Evolutionary conservation across 2,888 invertebrate genomes (phyloP).

Genomic region (Ephialtes manifestator): DNA sequence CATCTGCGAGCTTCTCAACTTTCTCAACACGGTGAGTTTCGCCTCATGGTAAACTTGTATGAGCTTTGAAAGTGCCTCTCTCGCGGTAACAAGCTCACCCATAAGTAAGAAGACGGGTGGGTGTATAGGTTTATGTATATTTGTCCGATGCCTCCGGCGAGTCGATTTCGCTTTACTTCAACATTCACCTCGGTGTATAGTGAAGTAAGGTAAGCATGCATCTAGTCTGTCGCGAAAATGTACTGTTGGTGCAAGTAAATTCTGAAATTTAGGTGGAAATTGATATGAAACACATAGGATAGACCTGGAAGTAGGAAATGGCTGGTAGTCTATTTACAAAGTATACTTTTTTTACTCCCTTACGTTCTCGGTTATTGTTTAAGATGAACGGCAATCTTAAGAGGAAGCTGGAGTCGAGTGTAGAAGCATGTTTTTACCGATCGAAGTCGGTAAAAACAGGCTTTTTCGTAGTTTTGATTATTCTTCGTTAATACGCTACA

Average conservation of each 20-base stretch:
- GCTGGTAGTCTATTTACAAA: background rate
- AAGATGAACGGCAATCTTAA: background rate
- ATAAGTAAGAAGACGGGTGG: background rate
- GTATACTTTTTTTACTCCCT: background rate
- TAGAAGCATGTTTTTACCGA: too few species aligned
- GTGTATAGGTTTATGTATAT: conserved; percentile 36
- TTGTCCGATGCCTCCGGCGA: conserved; percentile 30
- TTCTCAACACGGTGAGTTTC: conserved; percentile 90
- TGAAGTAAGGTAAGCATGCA: background rate
- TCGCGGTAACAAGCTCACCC: conserved; percentile 5
- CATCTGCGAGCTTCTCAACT: conserved; percentile 91
- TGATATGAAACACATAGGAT: background rate
- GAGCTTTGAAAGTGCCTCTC: conserved; percentile 39
- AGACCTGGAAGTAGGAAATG: background rate
- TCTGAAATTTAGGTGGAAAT: conserved; percentile 16
- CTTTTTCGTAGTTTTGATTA: too few species aligned
- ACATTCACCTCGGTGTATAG: too few species aligned
- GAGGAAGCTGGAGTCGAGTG: too few species aligned
- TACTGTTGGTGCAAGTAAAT: background rate
- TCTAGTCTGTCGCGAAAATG: conserved; percentile 23
- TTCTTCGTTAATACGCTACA: too few species aligned
- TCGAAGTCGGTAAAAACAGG: too few species aligned
- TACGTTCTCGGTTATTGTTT: background rate
- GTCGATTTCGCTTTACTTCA: conserved; percentile 32
- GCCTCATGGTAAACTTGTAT: conserved; percentile 23